These are phyloP conservation scores for Perdita meconis DNA, from an alignment of 2,888 invertebrate species.

Conservation along the genomic window DNA sequence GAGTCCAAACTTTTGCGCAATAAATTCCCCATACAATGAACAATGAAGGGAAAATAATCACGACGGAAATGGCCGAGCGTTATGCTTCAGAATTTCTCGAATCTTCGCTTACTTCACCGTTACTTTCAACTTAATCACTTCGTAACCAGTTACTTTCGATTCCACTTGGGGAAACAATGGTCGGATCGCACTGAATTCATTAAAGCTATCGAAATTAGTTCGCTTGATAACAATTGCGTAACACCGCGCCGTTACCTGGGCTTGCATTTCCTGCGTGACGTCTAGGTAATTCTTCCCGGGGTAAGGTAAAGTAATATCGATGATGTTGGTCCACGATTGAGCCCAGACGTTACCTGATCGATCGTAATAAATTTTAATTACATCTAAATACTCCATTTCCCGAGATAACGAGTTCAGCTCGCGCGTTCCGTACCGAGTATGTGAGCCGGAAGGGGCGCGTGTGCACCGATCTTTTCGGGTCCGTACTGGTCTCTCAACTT, in stretches of 20 bases:
- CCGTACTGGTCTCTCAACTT: conserved; percentile 94
- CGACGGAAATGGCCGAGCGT: conserved; percentile 16
- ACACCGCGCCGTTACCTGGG: conserved; percentile 86
- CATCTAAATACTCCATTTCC: not conserved
- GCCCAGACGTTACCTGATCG: conserved; percentile 93
- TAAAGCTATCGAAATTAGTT: conserved; percentile 18
- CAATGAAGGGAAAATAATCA: conserved; percentile 5
- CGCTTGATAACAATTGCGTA: conserved; percentile 30
- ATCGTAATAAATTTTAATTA: not conserved
- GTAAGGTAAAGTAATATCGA: conserved; percentile 93
- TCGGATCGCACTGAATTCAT: conserved; percentile 22
- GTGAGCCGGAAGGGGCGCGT: conserved; percentile 94
- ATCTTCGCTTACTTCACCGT: conserved; percentile 26
- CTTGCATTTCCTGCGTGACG: conserved; percentile 92
- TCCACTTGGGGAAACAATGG: conserved; percentile 34
- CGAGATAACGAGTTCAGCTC: not conserved
- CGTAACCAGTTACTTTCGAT: conserved; percentile 44
- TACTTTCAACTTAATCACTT: conserved; percentile 34
- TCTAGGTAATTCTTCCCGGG: conserved; percentile 93
- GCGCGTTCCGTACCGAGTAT: conserved; percentile 86
- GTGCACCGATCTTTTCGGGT: conserved; percentile 91
- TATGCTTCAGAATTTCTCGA: conserved; percentile 28
- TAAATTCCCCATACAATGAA: conserved; percentile 19
- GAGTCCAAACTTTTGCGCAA: conserved; percentile 19
- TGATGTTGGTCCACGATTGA: conserved; percentile 93